Evolutionary conservation across 1,140 invertebrate genomes (phyloP).

Genomic region (Lordiphosa clarofinis): DNA sequence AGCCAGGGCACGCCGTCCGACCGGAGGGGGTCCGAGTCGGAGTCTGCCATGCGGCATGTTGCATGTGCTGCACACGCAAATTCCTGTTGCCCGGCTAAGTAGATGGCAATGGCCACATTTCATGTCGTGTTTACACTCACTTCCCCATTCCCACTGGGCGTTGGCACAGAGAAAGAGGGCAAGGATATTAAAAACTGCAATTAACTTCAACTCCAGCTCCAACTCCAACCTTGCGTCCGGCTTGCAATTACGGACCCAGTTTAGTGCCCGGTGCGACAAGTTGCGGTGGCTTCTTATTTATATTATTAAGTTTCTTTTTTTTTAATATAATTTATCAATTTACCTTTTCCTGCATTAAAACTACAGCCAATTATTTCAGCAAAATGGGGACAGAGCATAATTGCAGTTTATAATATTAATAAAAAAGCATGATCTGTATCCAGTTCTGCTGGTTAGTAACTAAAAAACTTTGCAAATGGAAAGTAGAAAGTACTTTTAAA

Average conservation of each 20-base stretch:
- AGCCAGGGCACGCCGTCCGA: constrained; percentile 2
- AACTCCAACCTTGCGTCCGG: constrained; percentile 14
- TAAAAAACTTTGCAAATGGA: no score
- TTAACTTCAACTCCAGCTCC: constrained; percentile 43
- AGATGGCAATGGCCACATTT: constrained; percentile 55
- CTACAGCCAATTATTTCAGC: constrained; percentile 1
- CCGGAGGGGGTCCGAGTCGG: constrained; percentile 19
- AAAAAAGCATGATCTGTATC: constrained; percentile 8
- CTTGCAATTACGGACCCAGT: constrained; percentile 37
- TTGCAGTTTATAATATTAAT: constrained; percentile 4
- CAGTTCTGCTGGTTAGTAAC: no score
- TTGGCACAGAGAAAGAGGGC: constrained; percentile 24
- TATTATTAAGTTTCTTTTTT: constrained; percentile 69
- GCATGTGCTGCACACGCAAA: constrained; percentile 41
- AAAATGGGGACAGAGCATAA: constrained; percentile 15
- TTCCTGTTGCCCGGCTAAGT: constrained; percentile 55
- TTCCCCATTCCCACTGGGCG: constrained; percentile 29
- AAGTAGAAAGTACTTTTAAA: no score
- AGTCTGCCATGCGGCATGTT: constrained; percentile 36
- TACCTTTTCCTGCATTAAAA: constrained; percentile 36
- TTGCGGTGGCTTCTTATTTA: constrained; percentile 58
- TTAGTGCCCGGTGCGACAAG: constrained; percentile 51
- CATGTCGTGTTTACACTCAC: constrained; percentile 76
- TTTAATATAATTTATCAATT: constrained; percentile 51
- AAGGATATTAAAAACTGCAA: constrained; percentile 66